phyloP scores from a whole-genome alignment of 2,113 vertebrate species.

The Gambusia holbrooki region DNA sequence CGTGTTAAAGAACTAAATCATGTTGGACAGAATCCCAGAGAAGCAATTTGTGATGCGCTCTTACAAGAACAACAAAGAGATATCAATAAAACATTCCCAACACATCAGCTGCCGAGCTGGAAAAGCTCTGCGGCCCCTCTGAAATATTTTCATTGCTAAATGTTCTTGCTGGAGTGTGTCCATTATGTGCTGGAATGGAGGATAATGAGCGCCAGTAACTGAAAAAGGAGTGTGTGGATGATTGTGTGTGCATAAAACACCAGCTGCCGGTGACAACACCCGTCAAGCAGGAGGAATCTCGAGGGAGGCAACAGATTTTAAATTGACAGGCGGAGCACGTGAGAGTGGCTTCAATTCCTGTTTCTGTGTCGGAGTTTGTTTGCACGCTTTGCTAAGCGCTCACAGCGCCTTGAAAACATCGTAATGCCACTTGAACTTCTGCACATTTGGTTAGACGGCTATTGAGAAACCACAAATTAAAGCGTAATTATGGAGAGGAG shows the following conservation, averaged over 20 bases:
- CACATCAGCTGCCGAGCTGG: slow-evolving; percentile 7
- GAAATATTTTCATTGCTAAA: slow-evolving; percentile 52
- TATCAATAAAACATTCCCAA: slow-evolving; percentile 56
- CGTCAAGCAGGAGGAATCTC: slow-evolving; percentile 42
- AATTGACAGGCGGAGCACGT: slow-evolving; percentile 40
- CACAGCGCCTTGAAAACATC: too few species aligned
- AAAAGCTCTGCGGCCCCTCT: slow-evolving; percentile 27
- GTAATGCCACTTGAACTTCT: not conserved
- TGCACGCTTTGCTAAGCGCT: not conserved
- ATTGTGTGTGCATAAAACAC: slow-evolving; percentile 31
- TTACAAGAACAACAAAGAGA: slow-evolving; percentile 51
- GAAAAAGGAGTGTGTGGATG: slow-evolving; percentile 9
- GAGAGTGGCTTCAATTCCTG: slow-evolving; percentile 7
- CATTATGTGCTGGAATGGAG: slow-evolving; percentile 50
- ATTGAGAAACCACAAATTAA: not conserved
- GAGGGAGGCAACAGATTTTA: slow-evolving; percentile 44
- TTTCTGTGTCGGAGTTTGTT: not conserved
- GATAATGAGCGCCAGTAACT: slow-evolving; percentile 52
- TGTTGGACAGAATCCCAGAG: slow-evolving; percentile 40
- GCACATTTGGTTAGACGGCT: not conserved
- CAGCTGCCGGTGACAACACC: slow-evolving; percentile 61
- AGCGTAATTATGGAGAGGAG: not conserved
- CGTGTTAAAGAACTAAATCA: slow-evolving; percentile 59
- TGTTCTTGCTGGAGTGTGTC: slow-evolving; percentile 52
- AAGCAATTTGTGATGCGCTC: slow-evolving; percentile 65